Evolutionary conservation across 2,113 vertebrate species (phyloP).

Genomic region (Leuciscus idus): DNA sequence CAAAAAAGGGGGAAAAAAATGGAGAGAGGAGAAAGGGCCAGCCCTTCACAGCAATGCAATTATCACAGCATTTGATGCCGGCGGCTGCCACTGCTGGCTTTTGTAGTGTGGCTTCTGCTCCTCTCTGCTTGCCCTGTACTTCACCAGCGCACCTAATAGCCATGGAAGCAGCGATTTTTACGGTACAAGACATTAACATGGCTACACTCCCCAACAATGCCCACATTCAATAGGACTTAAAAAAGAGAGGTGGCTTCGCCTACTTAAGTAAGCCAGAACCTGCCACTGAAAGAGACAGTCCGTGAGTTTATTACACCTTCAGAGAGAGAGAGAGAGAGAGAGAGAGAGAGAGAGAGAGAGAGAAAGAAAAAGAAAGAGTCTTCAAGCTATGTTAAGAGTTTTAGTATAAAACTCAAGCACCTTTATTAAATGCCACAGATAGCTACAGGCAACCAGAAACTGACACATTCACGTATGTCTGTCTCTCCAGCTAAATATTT

Average conservation of each 20-base stretch:
- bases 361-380: not conserved
- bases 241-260: slow-evolving; percentile 70
- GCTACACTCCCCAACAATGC: slow-evolving; percentile 78
- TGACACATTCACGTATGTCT: not conserved
- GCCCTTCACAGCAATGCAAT: slow-evolving; percentile 99
- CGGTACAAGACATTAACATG: slow-evolving; percentile 99
- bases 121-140: slow-evolving; percentile 72
- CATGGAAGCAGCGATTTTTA: slow-evolving; percentile 99
- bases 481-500: not conserved
- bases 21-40: slow-evolving; percentile 71
- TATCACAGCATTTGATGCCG: slow-evolving; percentile 98
- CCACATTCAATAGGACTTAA: slow-evolving; percentile 73
- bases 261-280: slow-evolving; percentile 78
- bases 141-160: slow-evolving; percentile 98
- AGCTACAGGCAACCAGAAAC: not conserved
- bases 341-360: slow-evolving; percentile 50
- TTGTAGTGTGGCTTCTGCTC: slow-evolving; percentile 78
- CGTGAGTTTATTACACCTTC: slow-evolving; percentile 79
- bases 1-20: slow-evolving; percentile 69
- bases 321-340: slow-evolving; percentile 51
- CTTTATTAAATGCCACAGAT: slow-evolving; percentile 30
- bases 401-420: slow-evolving; percentile 1
- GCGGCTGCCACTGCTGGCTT: slow-evolving; percentile 85
- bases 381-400: not conserved
- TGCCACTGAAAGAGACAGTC: slow-evolving; percentile 77